Evolutionary conservation across 2,888 invertebrate genomes (phyloP).

Genomic region (Geotrupes spiniger): DNA sequence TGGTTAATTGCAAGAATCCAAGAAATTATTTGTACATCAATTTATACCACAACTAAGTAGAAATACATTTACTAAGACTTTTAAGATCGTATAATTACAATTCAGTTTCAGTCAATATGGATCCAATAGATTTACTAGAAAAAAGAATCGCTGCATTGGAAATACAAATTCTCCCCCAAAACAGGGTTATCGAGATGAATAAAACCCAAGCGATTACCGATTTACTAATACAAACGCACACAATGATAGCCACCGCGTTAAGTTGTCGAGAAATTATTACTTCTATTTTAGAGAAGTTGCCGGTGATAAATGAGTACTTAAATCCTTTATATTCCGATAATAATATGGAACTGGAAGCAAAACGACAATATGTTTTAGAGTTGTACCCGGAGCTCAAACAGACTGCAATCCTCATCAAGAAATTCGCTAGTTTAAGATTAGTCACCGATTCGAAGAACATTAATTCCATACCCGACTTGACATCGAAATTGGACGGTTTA

Average conservation of each 20-base stretch:
- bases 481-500: constrained; percentile 48
- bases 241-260: constrained; percentile 52
- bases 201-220: constrained; percentile 46
- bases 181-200: constrained; percentile 33
- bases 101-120: constrained; percentile 21
- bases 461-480: constrained; percentile 48
- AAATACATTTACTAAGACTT: too few relatives aligned
- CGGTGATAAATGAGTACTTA: constrained; percentile 51
- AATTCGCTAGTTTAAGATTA: constrained; percentile 47
- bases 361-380: constrained; percentile 51
- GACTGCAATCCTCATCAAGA: constrained; percentile 43
- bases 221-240: constrained; percentile 50
- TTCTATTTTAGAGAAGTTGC: constrained; percentile 48
- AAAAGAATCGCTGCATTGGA: constrained; percentile 52
- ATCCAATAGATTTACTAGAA: constrained; percentile 47
- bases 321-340: constrained; percentile 50
- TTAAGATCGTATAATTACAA: too few relatives aligned
- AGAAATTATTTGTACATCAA: too few relatives aligned
- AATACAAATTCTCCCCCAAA: constrained; percentile 46
- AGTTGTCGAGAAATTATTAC: constrained; percentile 54
- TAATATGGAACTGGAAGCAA: constrained; percentile 50
- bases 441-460: constrained; percentile 50
- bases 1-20: too few relatives aligned
- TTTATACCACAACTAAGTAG: too few relatives aligned
- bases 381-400: constrained; percentile 51